Percentiles rank a stretch among this genome's conserved stretches.
Evolutionary conservation across 2,113 vertebrate species (phyloP).

Genomic region (Psophia crepitans): DNA sequence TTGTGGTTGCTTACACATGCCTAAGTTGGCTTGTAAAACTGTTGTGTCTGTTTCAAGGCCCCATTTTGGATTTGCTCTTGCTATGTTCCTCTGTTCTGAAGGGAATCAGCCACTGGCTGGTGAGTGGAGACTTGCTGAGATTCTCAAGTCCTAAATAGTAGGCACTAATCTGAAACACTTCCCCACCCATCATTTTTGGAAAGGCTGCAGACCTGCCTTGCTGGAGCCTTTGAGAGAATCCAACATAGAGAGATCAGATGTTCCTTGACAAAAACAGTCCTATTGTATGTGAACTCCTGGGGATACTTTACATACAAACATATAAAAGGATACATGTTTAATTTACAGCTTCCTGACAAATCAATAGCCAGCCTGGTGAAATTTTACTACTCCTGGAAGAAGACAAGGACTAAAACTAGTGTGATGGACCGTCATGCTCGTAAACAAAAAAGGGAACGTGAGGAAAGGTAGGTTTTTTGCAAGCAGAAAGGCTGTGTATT

Average conservation of each 20-base stretch:
- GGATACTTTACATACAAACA: neutral
- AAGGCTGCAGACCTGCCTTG: neutral
- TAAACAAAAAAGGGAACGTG: constrained; percentile 89
- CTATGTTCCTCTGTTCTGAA: neutral
- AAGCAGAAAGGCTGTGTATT: neutral
- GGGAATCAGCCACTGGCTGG: neutral
- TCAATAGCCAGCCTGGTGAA: constrained; percentile 94
- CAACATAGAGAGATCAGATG: neutral
- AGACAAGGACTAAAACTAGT: constrained; percentile 94
- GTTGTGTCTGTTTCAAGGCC: neutral
- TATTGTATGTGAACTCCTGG: neutral
- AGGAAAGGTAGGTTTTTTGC: constrained; percentile 82
- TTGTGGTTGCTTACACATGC: neutral
- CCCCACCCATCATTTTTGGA: neutral
- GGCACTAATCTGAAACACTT: neutral
- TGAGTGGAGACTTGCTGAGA: neutral
- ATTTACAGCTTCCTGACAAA: constrained; percentile 91
- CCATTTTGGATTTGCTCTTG: neutral
- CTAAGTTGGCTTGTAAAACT: neutral
- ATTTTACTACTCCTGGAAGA: constrained; percentile 99
- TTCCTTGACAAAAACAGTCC: neutral
- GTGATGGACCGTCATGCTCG: constrained; percentile 96
- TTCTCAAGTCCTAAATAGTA: neutral
- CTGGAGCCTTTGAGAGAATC: neutral
- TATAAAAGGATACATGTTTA: constrained; percentile 57